Evolutionary conservation across 2,113 vertebrate species (phyloP), one percentile per base, ranked within the genome.

Genomic region (Mellivora capensis): DNA sequence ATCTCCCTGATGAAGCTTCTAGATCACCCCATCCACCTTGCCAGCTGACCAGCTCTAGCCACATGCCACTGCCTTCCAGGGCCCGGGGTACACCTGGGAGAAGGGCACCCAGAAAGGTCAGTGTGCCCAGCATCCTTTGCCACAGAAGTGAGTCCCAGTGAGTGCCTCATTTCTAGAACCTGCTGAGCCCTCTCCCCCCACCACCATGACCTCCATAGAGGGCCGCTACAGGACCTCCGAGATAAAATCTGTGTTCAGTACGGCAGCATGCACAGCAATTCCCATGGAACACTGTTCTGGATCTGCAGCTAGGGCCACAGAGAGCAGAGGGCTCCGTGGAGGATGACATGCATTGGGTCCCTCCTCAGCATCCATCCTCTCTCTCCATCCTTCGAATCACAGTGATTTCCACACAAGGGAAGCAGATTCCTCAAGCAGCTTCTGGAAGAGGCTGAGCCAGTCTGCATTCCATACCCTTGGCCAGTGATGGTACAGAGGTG

Each of bases 231-330:
- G 20, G 42, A 7, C 42, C 64, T 52, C n/a, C 0, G 67, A 59
- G 49, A 13, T 0, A 1, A 6, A 23, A 31, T 42, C 42, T 31
- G 0, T 29, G 0, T 12, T 23, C 17, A 0, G 47, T 1, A 9
- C 0, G 1, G 49, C 3, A 1, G 23, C 1, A 0, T 12, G 6
- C 74, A 20, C 17, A 0, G 85, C 0, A 15, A 25, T 37, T 72
- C 62, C 49, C 71, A 4, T 0, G 0, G 39, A 39, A 42, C 72
- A 25, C 77, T 21, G 11, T 25, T 37, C 90, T 4, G 3, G 87
- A 44, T 49, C 87, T 20, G 88, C 74, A 1, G 9, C 52, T 14
- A 6, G 59, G 47, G n/a, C 23, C 6, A 34, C 0, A 2, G 39
- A 54, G 27, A 5, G 7, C 21, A 1, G 31, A 37, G 72, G 3